Evolutionary conservation across 2,888 invertebrate species (phyloP).

Genomic region (Drosophila emarginata): DNA sequence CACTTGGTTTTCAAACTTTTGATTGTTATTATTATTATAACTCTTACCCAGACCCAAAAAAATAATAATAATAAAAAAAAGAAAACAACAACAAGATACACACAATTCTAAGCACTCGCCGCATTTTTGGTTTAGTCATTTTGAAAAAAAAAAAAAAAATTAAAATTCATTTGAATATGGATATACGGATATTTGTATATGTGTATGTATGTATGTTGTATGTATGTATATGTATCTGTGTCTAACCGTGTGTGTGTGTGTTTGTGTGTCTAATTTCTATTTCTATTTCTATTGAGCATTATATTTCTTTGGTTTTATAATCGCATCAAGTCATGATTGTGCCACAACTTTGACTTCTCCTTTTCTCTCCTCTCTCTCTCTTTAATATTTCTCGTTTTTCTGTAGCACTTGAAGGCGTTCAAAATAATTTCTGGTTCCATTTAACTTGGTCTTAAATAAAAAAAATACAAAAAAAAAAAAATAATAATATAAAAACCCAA

Average conservation of each 20-base stretch:
- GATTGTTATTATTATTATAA: slow-evolving; percentile 49
- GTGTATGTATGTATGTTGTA: slow-evolving; percentile 28
- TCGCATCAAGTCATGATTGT: slow-evolving; percentile 78
- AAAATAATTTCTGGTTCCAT: slow-evolving; percentile 76
- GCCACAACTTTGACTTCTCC: slow-evolving; percentile 61
- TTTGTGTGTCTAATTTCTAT: slow-evolving; percentile 74
- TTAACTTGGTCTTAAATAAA: slow-evolving; percentile 70
- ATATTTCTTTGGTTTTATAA: slow-evolving; percentile 62
- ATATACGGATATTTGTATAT: slow-evolving; percentile 45
- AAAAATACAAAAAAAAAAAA: slow-evolving; percentile 50
- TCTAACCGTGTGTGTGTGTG: slow-evolving; percentile 29
- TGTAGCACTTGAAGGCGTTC: slow-evolving; percentile 74
- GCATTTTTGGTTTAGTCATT: slow-evolving; percentile 68
- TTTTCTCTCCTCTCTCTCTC: slow-evolving; percentile 30
- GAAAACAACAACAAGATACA: slow-evolving; percentile 22
- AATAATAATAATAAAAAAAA: slow-evolving; percentile 24
- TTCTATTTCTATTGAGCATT: slow-evolving; percentile 63
- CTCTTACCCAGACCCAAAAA: slow-evolving; percentile 33
- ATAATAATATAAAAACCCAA: slow-evolving; percentile 53
- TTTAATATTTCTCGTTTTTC: slow-evolving; percentile 17
- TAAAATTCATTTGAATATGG: slow-evolving; percentile 72
- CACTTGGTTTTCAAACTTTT: slow-evolving; percentile 43
- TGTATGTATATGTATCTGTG: slow-evolving; percentile 22
- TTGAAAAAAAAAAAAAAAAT: slow-evolving; percentile 38
- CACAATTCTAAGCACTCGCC: slow-evolving; percentile 35